phyloP scores from a whole-genome alignment of 1,140 invertebrate genomes.

The Stenopsyche tienmushanensis region DNA sequence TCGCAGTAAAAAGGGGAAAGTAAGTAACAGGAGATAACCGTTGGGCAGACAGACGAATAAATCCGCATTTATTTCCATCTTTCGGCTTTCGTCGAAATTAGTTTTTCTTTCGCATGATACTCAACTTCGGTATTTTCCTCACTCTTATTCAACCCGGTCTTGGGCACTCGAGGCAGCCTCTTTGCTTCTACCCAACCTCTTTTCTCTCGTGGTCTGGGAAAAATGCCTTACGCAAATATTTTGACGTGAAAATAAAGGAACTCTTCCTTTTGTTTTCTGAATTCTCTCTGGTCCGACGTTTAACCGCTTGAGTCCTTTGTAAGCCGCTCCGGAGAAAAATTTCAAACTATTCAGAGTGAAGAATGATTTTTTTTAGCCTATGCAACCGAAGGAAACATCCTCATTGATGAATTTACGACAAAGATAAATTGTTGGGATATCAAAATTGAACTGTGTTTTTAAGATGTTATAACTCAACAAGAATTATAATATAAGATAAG shows the following conservation, averaged over 20 bases:
- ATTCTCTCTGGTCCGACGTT: constrained; percentile 1
- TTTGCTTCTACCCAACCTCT: not conserved
- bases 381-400: no score
- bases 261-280: constrained; percentile 9
- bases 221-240: constrained; percentile 23
- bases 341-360: no score
- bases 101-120: constrained; percentile 24
- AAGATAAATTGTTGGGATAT: no score
- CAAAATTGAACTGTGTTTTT: no score
- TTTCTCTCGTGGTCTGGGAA: constrained; percentile 4
- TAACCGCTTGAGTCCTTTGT: not conserved
- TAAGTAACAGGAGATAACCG: constrained; percentile 4
- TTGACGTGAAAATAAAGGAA: constrained; percentile 14
- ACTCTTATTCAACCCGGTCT: no score
- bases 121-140: not conserved
- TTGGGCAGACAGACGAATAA: constrained; percentile 13
- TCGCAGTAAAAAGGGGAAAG: constrained; percentile 3
- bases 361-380: no score
- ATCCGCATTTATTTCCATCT: constrained; percentile 26
- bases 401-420: no score
- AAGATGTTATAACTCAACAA: no score
- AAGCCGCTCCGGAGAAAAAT: no score
- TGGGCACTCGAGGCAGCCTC: no score
- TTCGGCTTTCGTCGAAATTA: constrained; percentile 22
- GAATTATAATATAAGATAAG: not conserved